Evolutionary conservation across 2,888 invertebrate genomes (phyloP).

Genomic region (Agrochola litura): DNA sequence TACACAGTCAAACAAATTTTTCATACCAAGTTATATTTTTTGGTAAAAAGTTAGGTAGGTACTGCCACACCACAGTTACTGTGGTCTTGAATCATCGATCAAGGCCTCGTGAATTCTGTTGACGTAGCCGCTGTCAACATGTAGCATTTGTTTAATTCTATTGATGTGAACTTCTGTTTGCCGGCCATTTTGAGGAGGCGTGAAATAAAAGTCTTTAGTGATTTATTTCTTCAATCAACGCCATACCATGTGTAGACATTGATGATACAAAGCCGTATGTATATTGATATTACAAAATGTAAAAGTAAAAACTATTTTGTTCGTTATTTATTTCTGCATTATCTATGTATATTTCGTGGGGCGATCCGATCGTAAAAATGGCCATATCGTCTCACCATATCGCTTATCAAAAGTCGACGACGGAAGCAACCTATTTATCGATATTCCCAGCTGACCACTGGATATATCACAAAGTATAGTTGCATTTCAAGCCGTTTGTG

Average conservation of each 20-base stretch:
- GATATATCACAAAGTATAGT: too few species aligned
- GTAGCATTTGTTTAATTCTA: conserved; percentile 39
- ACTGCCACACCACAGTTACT: not conserved
- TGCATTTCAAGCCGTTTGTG: too few species aligned
- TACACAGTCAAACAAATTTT: not conserved
- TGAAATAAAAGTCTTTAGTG: conserved; percentile 37
- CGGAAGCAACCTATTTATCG: too few species aligned
- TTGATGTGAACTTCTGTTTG: conserved; percentile 36
- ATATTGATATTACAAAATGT: conserved; percentile 3
- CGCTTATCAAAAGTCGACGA: too few species aligned
- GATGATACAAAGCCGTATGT: conserved; percentile 5
- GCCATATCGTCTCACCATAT: too few species aligned
- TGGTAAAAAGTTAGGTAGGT: not conserved
- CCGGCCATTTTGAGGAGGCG: conserved; percentile 15
- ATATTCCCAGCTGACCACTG: too few species aligned
- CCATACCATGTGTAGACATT: not conserved
- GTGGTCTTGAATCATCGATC: not conserved
- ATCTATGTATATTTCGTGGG: too few species aligned
- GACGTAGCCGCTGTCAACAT: conserved; percentile 12
- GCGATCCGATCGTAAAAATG: too few species aligned
- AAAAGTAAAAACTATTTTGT: not conserved
- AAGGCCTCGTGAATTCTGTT: conserved; percentile 21
- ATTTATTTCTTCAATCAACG: conserved; percentile 39
- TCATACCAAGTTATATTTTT: not conserved
- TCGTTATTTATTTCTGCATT: not conserved